Evolutionary conservation across 53 echinoderm and acorn worm species (phyloP).

Genomic region (Arbacia lixula): DNA sequence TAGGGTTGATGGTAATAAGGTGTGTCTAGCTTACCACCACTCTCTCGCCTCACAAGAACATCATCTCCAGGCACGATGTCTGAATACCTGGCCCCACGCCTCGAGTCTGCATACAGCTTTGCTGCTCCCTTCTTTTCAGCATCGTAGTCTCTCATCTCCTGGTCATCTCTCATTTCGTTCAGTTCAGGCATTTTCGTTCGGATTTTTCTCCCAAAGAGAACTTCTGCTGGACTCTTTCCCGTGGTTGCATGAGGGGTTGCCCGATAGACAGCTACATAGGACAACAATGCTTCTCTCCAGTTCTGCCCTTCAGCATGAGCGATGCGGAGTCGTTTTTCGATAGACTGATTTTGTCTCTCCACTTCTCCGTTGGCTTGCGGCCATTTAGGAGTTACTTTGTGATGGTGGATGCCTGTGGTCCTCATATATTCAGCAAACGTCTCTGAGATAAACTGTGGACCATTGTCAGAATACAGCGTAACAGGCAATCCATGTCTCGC

Average conservation of each 20-base stretch:
- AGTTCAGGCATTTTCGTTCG: conserved; percentile 59
- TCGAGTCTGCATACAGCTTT: conserved; percentile 54
- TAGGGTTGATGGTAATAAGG: conserved; percentile 52
- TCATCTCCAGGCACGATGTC: conserved; percentile 51
- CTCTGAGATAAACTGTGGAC: conserved; percentile 4
- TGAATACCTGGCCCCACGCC: conserved; percentile 35
- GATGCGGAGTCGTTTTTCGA: too few relatives aligned
- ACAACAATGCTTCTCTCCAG: conserved; percentile 51
- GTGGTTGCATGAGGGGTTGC: conserved; percentile 35
- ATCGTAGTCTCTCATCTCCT: conserved; percentile 42
- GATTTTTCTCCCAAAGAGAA: conserved; percentile 59
- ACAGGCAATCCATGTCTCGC: background rate
- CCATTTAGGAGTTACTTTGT: conserved; percentile 62
- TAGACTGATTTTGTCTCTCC: too few relatives aligned
- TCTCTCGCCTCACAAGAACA: conserved; percentile 64
- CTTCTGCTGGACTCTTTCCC: conserved; percentile 57
- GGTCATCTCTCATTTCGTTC: background rate
- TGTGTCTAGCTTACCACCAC: conserved; percentile 52
- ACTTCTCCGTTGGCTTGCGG: conserved; percentile 71
- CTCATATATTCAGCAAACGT: conserved; percentile 17
- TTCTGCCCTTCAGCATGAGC: conserved; percentile 45
- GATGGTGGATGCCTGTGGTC: conserved; percentile 58
- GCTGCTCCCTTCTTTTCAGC: conserved; percentile 58
- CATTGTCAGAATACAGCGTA: conserved; percentile 4
- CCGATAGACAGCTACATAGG: conserved; percentile 37